Evolutionary conservation across 2,888 invertebrate genomes (phyloP).

Genomic region (Drosophila robusta): DNA sequence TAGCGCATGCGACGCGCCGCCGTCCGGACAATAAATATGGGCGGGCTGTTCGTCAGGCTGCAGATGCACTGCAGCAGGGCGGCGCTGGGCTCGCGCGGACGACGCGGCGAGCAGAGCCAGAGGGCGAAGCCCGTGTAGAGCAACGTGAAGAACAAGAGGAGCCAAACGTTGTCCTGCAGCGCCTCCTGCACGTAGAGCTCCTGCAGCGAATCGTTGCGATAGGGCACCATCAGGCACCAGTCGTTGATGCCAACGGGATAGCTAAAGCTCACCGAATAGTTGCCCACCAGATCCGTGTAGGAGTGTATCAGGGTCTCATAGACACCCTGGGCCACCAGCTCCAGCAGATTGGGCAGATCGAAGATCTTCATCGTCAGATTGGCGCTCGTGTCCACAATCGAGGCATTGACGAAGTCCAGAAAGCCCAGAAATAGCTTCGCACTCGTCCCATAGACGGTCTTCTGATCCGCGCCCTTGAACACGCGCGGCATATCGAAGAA

Average conservation of each 20-base stretch:
- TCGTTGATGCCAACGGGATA: constrained; percentile 81
- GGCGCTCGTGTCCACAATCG: constrained; percentile 55
- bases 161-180: constrained; percentile 65
- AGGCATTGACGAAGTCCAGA: constrained; percentile 71
- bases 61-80: constrained; percentile 72
- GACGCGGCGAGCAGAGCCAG: constrained; percentile 71
- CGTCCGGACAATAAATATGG: constrained; percentile 52
- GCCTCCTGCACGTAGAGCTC: constrained; percentile 66
- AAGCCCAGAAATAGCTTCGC: constrained; percentile 70
- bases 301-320: constrained; percentile 80
- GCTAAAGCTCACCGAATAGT: constrained; percentile 56
- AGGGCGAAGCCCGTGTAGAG: constrained; percentile 65
- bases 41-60: constrained; percentile 61
- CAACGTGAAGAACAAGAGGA: constrained; percentile 46
- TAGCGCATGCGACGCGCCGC: constrained; percentile 64
- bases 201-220: constrained; percentile 64
- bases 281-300: constrained; percentile 57
- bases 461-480: constrained; percentile 56
- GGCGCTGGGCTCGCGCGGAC: constrained; percentile 60
- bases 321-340: constrained; percentile 52
- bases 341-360: constrained; percentile 45
- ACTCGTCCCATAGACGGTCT: constrained; percentile 64
- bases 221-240: constrained; percentile 81
- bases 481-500: constrained; percentile 76
- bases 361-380: constrained; percentile 23